A percentile compares a stretch with the other conserved stretches of the same genome.
These are phyloP conservation scores for Muricea muricata DNA, from an alignment of 92 coral and sea anemone species.

Conservation along the genomic window DNA sequence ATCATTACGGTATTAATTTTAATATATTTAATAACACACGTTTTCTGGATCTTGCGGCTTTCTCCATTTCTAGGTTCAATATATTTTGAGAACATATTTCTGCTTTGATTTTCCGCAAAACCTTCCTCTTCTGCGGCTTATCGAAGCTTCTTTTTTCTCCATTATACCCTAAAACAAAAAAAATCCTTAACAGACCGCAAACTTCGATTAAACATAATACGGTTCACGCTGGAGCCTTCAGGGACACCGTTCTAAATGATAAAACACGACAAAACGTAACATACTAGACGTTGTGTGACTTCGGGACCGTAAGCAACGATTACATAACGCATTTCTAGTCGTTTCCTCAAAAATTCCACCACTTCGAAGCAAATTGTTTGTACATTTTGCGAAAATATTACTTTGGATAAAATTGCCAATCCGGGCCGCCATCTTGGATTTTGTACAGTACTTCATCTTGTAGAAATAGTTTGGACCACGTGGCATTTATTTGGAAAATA, in stretches of 20 bases:
- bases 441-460: background rate
- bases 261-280: background rate
- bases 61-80: slow-evolving; percentile 77
- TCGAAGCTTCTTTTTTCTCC: slow-evolving; percentile 37
- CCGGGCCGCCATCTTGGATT: slow-evolving; percentile 65
- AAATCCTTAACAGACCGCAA: too few species aligned
- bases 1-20: too few species aligned
- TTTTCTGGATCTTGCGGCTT: slow-evolving; percentile 68
- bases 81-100: slow-evolving; percentile 73
- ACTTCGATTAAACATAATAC: background rate
- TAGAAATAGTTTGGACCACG: background rate
- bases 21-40: too few species aligned
- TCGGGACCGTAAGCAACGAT: slow-evolving; percentile 14
- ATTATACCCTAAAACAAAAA: slow-evolving; percentile 19
- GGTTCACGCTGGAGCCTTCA: background rate
- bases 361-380: slow-evolving; percentile 7
- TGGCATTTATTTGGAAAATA: background rate
- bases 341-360: background rate
- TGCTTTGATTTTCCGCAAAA: slow-evolving; percentile 77
- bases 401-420: slow-evolving; percentile 1
- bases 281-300: slow-evolving; percentile 18
- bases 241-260: background rate
- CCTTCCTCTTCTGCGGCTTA: slow-evolving; percentile 70
- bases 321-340: background rate
- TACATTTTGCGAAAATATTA: slow-evolving; percentile 41